Percentiles rank a stretch among this genome's conserved stretches.
phyloP scores from a whole-genome alignment of 1,140 invertebrate genomes.

The Drosophila sturtevanti region DNA sequence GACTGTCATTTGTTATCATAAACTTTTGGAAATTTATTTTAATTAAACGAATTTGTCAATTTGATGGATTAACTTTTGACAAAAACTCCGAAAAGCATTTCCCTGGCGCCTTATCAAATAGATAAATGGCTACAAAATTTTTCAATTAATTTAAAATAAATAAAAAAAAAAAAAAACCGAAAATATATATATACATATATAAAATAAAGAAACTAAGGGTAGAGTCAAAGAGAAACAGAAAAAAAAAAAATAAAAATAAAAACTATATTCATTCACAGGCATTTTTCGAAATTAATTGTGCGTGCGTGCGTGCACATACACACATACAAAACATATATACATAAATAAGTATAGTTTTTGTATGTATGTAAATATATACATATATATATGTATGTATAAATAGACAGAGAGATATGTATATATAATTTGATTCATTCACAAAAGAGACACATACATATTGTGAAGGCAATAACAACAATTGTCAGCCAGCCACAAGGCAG shows the following conservation, averaged over 20 bases:
- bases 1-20: slow-evolving; percentile 10
- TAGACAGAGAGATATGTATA: neutral
- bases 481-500: neutral
- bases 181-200: too few species aligned
- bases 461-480: neutral
- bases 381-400: neutral
- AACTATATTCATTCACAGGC: slow-evolving; percentile 2
- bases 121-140: neutral
- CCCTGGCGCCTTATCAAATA: slow-evolving; percentile 1
- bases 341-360: neutral
- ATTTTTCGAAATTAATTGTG: slow-evolving; percentile 6
- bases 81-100: neutral
- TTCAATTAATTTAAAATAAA: slow-evolving; percentile 15
- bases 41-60: slow-evolving; percentile 33
- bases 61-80: slow-evolving; percentile 19
- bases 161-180: neutral
- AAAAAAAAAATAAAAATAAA: neutral
- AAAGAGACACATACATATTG: neutral
- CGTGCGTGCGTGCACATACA: neutral
- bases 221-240: neutral
- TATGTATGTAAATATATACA: too few species aligned
- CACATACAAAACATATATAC: neutral
- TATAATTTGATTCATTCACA: slow-evolving; percentile 15
- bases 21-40: slow-evolving; percentile 12
- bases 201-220: neutral